Conservation (phyloP, 1,140 invertebrate genomes). For the Drosophila kikkawai region DNA sequence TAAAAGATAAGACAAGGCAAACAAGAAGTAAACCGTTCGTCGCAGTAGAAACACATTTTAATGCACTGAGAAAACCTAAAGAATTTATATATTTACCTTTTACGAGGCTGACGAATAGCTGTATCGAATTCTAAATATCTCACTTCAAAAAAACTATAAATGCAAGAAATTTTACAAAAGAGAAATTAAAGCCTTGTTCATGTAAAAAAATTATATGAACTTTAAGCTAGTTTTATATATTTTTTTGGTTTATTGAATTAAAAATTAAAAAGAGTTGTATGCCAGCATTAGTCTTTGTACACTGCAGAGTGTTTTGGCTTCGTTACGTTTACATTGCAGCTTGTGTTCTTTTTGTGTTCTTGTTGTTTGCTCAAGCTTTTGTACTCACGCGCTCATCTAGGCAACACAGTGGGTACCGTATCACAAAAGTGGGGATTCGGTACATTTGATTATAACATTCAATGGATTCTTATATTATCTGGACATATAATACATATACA, state of each 20-base stretch:
- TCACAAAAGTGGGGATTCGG: neutral
- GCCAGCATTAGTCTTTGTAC: neutral
- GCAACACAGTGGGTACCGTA: neutral
- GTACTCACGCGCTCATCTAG: conserved; percentile 54
- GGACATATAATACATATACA: no score
- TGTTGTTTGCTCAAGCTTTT: conserved; percentile 70
- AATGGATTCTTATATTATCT: no score
- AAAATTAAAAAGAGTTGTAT: neutral
- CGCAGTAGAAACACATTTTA: conserved; percentile 1
- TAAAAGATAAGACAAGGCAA: conserved; percentile 25
- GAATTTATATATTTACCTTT: neutral
- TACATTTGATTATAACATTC: no score
- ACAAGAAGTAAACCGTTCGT: conserved; percentile 19
- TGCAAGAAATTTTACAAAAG: neutral
- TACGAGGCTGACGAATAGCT: neutral
- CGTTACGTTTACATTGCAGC: conserved; percentile 53
- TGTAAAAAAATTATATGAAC: neutral
- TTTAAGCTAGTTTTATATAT: no score
- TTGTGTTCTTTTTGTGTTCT: conserved; percentile 19
- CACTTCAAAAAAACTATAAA: neutral
- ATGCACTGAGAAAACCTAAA: neutral
- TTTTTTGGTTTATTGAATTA: neutral
- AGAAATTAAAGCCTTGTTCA: neutral
- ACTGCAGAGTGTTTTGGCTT: conserved; percentile 54
- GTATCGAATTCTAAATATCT: neutral